Base-by-base conservation (phyloP, 2,113 vertebrate species). In the Saguinus midas region DNA sequence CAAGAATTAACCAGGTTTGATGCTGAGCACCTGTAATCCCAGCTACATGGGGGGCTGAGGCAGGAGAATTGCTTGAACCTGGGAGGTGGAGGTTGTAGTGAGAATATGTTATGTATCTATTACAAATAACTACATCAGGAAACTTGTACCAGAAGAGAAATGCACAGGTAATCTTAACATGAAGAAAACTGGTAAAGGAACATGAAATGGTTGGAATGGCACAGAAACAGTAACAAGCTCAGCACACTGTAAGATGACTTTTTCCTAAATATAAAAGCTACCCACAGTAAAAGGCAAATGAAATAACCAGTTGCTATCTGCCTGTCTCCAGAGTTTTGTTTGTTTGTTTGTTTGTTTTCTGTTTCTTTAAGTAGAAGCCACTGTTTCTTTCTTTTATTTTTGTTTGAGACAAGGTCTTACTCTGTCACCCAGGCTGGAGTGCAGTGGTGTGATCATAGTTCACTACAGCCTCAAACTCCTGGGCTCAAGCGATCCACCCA, bases 211-310 rank as follows among this genome's bases (percentile, higher is more conserved):
- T 13, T 96, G 55, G 45, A 43, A 66, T 21, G 48, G 86, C n/a
- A 64, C 1, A 37, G 27, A 96, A 89, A 96, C 16, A 86, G 21
- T 88, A 93, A 95, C 57, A 66, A 89, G 52, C 25, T 72, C 40
- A 86, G 17, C 55, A 29, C 21, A 55, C 37, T 73, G 2, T 73
- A 84, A 92, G 55, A 90, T 70, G 18, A 61, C 29, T 78, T 93
- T 73, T 55, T 75, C 32, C n/a, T 92, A 90, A 83, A 87, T 95
- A 55, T 82, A 64, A 94, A 86, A 93, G 25, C 32, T 92, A 75
- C 48, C 40, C 52, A 95, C 25, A 88, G 32, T 72, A 91, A 97
- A 93, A 96, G 78, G 55, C 72, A 95, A 91, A 0, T 96, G 87
- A 93, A 94, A 88, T 82, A 95, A 91, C 14, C 29, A 91, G 93